Percentiles rank a stretch among this genome's conserved stretches.
Conservation (phyloP, 37 sponge, comb jelly and placozoan genomes). For the Beroe forskalii region DNA sequence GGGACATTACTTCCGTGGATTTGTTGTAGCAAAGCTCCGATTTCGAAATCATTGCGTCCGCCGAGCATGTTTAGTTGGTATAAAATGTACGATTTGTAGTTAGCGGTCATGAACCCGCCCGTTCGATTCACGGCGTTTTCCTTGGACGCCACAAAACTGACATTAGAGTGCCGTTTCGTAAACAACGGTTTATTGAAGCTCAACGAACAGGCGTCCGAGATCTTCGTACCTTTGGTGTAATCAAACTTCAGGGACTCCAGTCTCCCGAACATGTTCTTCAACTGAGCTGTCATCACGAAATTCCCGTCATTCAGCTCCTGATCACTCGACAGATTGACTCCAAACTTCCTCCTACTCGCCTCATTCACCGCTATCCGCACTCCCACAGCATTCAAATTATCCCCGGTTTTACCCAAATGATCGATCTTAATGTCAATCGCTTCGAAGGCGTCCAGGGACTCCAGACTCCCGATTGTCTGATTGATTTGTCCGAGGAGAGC, state of each 20-base stretch:
- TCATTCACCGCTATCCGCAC: background rate
- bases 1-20: slow-evolving; percentile 16
- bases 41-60: background rate
- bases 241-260: background rate
- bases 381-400: background rate
- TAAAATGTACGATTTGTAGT: background rate
- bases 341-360: background rate
- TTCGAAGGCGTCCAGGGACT: slow-evolving; percentile 13
- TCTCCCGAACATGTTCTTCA: slow-evolving; percentile 9
- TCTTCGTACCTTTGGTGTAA: slow-evolving; percentile 49
- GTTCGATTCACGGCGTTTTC: slow-evolving; percentile 10
- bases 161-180: background rate
- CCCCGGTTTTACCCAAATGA: background rate
- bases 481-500: background rate
- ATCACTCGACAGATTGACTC: slow-evolving; percentile 53
- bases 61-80: slow-evolving; percentile 13
- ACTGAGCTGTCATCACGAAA: background rate
- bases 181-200: slow-evolving; percentile 27
- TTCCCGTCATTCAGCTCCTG: background rate
- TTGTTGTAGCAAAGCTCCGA: slow-evolving; percentile 16
- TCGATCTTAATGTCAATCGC: slow-evolving; percentile 17
- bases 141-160: background rate
- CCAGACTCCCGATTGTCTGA: background rate
- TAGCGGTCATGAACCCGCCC: background rate
- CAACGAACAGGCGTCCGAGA: background rate